Evolutionary conservation across 2,888 invertebrate species (phyloP).

Genomic region (Megalurothrips usitatus): DNA sequence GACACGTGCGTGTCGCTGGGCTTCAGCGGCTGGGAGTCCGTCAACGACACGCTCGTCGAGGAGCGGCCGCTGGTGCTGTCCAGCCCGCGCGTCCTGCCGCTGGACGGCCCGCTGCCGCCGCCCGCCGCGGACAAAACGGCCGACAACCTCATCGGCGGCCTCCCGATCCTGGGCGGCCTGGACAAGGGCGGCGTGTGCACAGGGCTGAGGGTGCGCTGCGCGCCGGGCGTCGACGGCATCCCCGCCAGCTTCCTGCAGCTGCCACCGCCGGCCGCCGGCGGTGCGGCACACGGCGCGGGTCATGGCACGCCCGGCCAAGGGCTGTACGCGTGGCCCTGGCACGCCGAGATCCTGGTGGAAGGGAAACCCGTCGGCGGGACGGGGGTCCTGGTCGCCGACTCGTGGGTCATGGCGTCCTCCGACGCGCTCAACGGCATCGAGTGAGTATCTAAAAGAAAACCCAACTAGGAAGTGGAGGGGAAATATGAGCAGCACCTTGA

Average conservation of each 20-base stretch:
- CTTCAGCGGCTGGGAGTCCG: slow-evolving; percentile 14
- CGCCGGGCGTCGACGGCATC: background rate
- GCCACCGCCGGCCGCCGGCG: background rate
- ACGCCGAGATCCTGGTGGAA: slow-evolving; percentile 61
- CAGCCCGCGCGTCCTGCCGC: slow-evolving; percentile 4
- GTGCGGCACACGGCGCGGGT: background rate
- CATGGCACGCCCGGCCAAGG: background rate
- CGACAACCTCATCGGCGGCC: background rate
- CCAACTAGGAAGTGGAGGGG: too few species aligned
- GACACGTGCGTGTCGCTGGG: background rate
- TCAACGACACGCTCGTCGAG: slow-evolving; percentile 4
- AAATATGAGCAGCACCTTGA: too few species aligned
- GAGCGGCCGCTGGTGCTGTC: slow-evolving; percentile 2
- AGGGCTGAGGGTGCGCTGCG: background rate
- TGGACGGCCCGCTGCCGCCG: background rate
- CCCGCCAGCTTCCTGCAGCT: background rate
- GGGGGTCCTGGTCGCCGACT: slow-evolving; percentile 55
- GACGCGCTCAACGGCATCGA: slow-evolving; percentile 44
- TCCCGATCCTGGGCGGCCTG: background rate
- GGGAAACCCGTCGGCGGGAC: slow-evolving; percentile 67
- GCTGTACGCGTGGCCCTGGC: slow-evolving; percentile 38
- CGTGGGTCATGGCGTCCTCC: slow-evolving; percentile 59
- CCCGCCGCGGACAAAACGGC: background rate
- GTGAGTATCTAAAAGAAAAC: slow-evolving; percentile 49
- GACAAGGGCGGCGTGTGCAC: background rate